A percentile compares a stretch with the other conserved stretches of the same genome.
phyloP scores from a whole-genome alignment of 2,797 vertebrate genomes.

The Melanotaenia parkinsoni region DNA sequence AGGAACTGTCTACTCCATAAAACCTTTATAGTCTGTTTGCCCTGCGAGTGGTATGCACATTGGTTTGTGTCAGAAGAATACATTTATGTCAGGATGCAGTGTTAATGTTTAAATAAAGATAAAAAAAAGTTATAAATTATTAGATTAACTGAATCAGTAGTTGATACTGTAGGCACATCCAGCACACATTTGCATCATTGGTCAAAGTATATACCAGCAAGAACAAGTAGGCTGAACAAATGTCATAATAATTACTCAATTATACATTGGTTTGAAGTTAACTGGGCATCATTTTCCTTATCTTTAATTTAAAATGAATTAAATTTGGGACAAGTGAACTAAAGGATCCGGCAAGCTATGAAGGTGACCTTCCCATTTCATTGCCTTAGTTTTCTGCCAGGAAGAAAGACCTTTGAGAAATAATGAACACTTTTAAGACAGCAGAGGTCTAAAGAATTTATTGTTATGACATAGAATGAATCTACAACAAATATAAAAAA shows the following conservation, averaged over 20 bases:
- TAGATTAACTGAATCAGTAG: neutral
- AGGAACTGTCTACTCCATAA: too few species aligned
- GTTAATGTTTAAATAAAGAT: neutral
- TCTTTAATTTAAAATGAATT: slow-evolving; percentile 65
- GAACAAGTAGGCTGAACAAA: slow-evolving; percentile 14
- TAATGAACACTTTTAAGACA: slow-evolving; percentile 3
- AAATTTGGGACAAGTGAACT: slow-evolving; percentile 47
- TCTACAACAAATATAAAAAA: neutral
- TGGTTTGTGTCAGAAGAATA: too few species aligned
- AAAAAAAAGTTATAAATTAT: neutral
- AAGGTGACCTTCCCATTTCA: slow-evolving; percentile 56
- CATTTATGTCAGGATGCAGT: neutral
- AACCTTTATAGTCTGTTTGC: too few species aligned
- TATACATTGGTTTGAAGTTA: slow-evolving; percentile 56
- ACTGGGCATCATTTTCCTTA: slow-evolving; percentile 55
- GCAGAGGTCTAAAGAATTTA: neutral
- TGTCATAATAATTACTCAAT: slow-evolving; percentile 45
- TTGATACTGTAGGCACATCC: neutral
- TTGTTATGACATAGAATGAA: neutral
- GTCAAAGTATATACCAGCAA: too few species aligned
- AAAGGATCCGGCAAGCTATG: slow-evolving; percentile 60
- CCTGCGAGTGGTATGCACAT: too few species aligned
- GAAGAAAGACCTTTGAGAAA: slow-evolving; percentile 29
- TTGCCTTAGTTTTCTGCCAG: slow-evolving; percentile 18
- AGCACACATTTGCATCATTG: too few species aligned